Evolutionary conservation across 2,113 vertebrate genomes (phyloP).

Genomic region (Camelus dromedarius): DNA sequence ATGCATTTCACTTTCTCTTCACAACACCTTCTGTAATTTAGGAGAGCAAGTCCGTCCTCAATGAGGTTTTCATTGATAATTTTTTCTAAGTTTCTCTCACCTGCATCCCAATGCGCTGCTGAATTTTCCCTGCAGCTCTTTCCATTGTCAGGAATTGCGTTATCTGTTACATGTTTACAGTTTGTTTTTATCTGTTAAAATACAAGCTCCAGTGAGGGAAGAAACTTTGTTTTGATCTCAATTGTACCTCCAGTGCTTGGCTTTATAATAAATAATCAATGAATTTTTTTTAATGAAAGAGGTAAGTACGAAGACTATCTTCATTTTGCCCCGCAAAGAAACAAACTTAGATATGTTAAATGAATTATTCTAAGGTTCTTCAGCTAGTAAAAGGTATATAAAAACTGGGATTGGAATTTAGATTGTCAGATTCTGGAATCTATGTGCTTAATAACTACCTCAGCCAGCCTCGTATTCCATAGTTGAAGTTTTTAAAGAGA

Average conservation of each 20-base stretch:
- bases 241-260: neutral
- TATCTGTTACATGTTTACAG: neutral
- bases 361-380: neutral
- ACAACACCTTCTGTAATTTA: neutral
- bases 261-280: neutral
- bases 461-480: neutral
- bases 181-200: neutral
- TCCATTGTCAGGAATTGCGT: neutral
- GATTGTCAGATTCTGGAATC: neutral
- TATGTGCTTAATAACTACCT: neutral
- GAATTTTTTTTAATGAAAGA: neutral
- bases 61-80: neutral
- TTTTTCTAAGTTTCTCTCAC: neutral
- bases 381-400: neutral
- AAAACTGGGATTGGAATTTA: neutral
- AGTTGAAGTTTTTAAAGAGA: neutral
- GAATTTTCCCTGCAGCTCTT: neutral
- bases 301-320: neutral
- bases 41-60: neutral
- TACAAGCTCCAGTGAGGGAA: neutral
- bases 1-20: constrained; percentile 22
- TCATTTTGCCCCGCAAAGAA: neutral
- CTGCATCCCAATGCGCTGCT: neutral
- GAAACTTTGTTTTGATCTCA: neutral
- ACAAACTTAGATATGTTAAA: neutral